These are phyloP conservation scores for Mormyrus iriodes DNA, from an alignment of 2,113 vertebrate genomes.

Conservation along the genomic window DNA sequence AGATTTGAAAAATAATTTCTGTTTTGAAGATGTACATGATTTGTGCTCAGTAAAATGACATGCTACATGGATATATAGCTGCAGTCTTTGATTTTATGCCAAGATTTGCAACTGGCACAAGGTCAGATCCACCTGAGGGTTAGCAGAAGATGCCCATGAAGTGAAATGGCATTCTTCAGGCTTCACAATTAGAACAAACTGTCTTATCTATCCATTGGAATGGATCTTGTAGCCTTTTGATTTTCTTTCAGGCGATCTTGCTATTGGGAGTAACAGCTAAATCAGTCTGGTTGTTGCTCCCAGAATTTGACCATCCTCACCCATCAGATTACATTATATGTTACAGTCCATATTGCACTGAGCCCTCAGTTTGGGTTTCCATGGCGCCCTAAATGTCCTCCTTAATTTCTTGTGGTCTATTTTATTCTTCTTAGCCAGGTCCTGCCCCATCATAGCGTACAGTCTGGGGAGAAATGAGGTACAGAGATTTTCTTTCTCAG, in stretches of 20 bases:
- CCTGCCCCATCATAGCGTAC: background rate
- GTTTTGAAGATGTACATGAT: background rate
- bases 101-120: background rate
- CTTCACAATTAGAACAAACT: background rate
- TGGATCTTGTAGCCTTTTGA: background rate
- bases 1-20: background rate
- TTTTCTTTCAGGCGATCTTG: background rate
- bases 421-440: background rate
- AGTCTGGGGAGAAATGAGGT: background rate
- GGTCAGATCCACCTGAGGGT: background rate
- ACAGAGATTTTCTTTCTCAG: background rate
- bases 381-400: background rate
- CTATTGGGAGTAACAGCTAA: background rate
- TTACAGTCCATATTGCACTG: background rate
- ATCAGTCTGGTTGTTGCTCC: background rate
- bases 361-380: background rate
- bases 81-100: background rate
- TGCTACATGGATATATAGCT: background rate
- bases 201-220: background rate
- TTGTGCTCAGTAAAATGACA: background rate
- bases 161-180: background rate
- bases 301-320: background rate
- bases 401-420: background rate
- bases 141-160: background rate
- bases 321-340: background rate